These are phyloP conservation scores for Schizopygopsis pylzovi DNA, from an alignment of 2,797 vertebrate species.

Conservation along the genomic window DNA sequence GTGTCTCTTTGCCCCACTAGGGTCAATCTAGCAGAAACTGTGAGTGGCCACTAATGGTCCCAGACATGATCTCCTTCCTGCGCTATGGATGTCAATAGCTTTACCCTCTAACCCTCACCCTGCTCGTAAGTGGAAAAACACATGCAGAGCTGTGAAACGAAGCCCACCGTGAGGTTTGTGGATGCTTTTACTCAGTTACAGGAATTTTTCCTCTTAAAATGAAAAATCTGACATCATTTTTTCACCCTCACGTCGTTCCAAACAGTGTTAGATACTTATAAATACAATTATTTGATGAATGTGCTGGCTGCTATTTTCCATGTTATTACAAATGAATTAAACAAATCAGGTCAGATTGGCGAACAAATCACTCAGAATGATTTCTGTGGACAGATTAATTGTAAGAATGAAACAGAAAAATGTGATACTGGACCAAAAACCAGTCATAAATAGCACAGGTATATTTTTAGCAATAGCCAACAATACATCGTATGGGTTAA, in stretches of 20 bases:
- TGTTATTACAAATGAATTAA: background rate
- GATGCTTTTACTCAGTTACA: background rate
- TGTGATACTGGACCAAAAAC: background rate
- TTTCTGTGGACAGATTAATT: background rate
- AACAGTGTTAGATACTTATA: background rate
- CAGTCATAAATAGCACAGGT: background rate
- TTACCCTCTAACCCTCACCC: slow-evolving; percentile 64
- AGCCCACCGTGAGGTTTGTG: slow-evolving; percentile 10
- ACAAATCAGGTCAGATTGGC: background rate
- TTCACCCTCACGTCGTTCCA: background rate
- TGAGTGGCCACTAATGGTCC: slow-evolving; percentile 61
- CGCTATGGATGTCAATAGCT: slow-evolving; percentile 64
- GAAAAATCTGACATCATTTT: background rate
- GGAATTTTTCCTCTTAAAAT: background rate
- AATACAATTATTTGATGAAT: background rate
- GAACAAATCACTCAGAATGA: background rate
- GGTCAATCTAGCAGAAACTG: slow-evolving; percentile 55
- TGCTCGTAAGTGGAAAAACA: slow-evolving; percentile 63
- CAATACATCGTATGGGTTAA: background rate
- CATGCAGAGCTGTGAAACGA: slow-evolving; percentile 52
- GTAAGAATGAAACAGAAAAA: background rate
- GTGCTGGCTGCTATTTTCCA: background rate
- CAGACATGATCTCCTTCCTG: slow-evolving; percentile 65
- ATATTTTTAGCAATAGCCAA: background rate
- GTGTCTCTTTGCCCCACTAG: slow-evolving; percentile 50